These are phyloP conservation scores for Amniataba percoides DNA, from an alignment of 2,797 vertebrate species.

Conservation along the genomic window DNA sequence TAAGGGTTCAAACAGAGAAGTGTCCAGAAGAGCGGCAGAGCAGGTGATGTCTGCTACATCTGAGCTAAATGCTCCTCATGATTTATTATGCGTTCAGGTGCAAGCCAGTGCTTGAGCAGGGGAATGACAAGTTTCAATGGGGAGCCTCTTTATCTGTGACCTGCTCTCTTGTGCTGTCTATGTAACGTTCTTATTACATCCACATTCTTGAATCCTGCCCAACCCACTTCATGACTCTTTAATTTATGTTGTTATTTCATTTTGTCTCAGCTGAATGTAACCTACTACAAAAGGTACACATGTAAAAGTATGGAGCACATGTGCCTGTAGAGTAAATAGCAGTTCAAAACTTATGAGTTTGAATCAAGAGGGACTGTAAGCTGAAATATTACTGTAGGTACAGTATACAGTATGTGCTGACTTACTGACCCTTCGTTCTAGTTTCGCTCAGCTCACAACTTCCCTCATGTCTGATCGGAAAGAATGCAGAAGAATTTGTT, in stretches of 20 bases:
- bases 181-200: conserved; percentile 11
- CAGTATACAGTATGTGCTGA: conserved; percentile 20
- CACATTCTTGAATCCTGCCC: conserved; percentile 33
- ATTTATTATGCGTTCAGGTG: background rate
- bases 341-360: background rate
- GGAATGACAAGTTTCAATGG: background rate
- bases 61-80: background rate
- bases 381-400: conserved; percentile 19
- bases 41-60: conserved; percentile 6
- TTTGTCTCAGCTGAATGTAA: background rate
- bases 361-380: background rate
- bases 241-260: background rate
- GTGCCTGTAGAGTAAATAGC: too few species aligned
- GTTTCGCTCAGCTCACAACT: conserved; percentile 49
- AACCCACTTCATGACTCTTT: conserved; percentile 8
- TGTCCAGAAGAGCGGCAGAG: background rate
- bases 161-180: conserved; percentile 2
- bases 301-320: too few species aligned
- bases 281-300: background rate
- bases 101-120: background rate
- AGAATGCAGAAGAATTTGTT: conserved; percentile 55
- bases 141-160: background rate
- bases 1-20: conserved; percentile 6
- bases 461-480: conserved; percentile 54
- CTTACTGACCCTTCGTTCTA: conserved; percentile 50